Evolutionary conservation across 2,888 invertebrate genomes (phyloP), one percentile per base, ranked within the genome.

Genomic region (Agonopterix subpropinquella): DNA sequence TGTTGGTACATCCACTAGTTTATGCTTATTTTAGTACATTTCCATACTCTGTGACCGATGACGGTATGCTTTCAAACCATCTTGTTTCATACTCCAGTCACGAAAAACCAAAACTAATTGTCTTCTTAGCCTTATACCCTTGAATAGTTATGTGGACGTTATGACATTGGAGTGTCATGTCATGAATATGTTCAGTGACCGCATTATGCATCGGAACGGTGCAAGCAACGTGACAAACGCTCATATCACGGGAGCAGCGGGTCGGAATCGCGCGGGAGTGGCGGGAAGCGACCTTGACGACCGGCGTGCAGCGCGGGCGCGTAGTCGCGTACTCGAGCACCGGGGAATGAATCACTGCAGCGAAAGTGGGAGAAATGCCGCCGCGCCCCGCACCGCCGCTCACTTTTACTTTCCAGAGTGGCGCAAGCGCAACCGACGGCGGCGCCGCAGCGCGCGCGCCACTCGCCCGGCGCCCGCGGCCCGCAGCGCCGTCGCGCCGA

Each of bases 321-420:
- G 47, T 50, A 28, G 28, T 7, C 28, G 28, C 28, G 28, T 28
- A 28, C 28, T 28, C 28, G 28, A 28, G 28, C 36, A 10, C 47
- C 47, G 48, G 64, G 65, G 70, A 73, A 64, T 77, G 86, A 86
- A 83, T 86, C 85, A 86, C 83, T 60, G 71, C 79, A 79, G 86
- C 82, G 88, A 87, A 87, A 89, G 87, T 89, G 87, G 89, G 86
- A 88, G 87, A 88, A 87, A 88, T 84, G 87, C 76, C 70, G 67
- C 70, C 71, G 67, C 70, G 70, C 72, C 53, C 58, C 59, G 62
- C 83, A 77, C 81, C 78, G 80, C 82, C 80, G 72, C 79, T 85
- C 79, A 88, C 86, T 86, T 88, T 88, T 87, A 88, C 87, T 89
- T 87, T 87, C 86, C 73, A 80, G 77, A 79, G 82, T 86, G 87